Conservation (phyloP, 2,113 vertebrate species). For the Osmerus mordax region DNA sequence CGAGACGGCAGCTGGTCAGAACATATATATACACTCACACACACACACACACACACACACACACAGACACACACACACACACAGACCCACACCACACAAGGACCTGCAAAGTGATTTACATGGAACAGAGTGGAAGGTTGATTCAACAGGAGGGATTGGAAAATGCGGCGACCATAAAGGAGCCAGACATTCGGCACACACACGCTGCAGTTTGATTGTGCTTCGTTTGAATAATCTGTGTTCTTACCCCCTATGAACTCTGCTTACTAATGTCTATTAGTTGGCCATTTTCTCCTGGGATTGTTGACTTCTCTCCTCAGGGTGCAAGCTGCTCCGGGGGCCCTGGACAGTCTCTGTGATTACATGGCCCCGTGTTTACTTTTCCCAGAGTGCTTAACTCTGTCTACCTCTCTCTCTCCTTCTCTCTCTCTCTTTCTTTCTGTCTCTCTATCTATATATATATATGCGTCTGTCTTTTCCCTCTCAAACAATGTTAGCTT, state of each 20-base stretch:
- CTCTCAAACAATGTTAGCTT: no score
- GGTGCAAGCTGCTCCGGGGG: slow-evolving; percentile 34
- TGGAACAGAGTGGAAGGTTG: not conserved
- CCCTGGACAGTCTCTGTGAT: slow-evolving; percentile 54
- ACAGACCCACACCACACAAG: slow-evolving; percentile 11
- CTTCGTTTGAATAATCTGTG: slow-evolving; percentile 48
- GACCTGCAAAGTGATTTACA: not conserved
- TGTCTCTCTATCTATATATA: not conserved
- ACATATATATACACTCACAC: slow-evolving; percentile 44
- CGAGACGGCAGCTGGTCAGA: slow-evolving; percentile 39
- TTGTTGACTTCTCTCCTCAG: slow-evolving; percentile 62
- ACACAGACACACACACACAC: slow-evolving; percentile 7
- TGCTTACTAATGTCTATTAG: slow-evolving; percentile 43
- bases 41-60: no score
- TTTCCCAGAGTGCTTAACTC: slow-evolving; percentile 70
- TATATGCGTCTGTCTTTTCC: no score
- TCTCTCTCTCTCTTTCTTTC: slow-evolving; percentile 18
- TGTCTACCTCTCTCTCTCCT: slow-evolving; percentile 53
- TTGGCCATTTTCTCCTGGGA: slow-evolving; percentile 36
- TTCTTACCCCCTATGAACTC: slow-evolving; percentile 48
- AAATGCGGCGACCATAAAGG: not conserved
- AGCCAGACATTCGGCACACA: slow-evolving; percentile 56
- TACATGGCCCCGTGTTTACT: slow-evolving; percentile 66
- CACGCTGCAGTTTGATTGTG: slow-evolving; percentile 37
- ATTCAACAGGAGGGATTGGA: not conserved